Base-by-base conservation (phyloP, 2,797 vertebrate species). In the Acropternis orthonyx region DNA sequence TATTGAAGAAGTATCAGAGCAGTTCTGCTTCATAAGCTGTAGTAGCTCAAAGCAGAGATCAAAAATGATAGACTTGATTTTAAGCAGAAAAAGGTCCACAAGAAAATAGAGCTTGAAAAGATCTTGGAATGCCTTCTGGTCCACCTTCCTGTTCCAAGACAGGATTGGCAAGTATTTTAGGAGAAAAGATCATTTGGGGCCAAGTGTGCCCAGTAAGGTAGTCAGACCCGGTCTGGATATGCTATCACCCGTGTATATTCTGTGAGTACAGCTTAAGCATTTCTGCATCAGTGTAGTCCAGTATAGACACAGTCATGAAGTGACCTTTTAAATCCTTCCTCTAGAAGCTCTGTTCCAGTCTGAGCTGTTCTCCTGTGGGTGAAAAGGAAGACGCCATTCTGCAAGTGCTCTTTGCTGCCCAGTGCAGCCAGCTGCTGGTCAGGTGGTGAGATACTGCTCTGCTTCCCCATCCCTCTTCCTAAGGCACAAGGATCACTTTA, bases 281-380 rank as follows among this genome's bases (percentile, higher is more conserved):
- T 37, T 66, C 18, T 58, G 32, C 6, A 19, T 34, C 71, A 54
- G 19, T n/a, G 28, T 4, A 39, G 51, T 18, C 14, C 30, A 59
- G 39, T 34, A 52, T 17, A 54, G 79, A 54, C 23, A n/a, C 0
- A 0, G 27, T 46, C 28, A 37, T 22, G 26, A 32, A 56, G 21
- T 61, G 34, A 86, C 34, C 55, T 86, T 71, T 71, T 26, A 80
- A 77, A 48, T 86, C 39, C 32, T 78, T 87, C 32, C 20, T 67
- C 0, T 2, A 58, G 34, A 48, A 78, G 43, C 9, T 6, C 32
- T 0, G 0, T 15, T 69, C 32, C 41, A 14, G 39, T 26, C 74
- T 51, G 59, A 65, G 44, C 22, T 73, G 16, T 52, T 55, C 54
- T 78, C 10, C 54, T 55, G 18, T 18, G 39, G 27, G 9, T 39